Evolutionary conservation across 2,888 invertebrate species (phyloP).

Genomic region (Dryobotodes eremita): DNA sequence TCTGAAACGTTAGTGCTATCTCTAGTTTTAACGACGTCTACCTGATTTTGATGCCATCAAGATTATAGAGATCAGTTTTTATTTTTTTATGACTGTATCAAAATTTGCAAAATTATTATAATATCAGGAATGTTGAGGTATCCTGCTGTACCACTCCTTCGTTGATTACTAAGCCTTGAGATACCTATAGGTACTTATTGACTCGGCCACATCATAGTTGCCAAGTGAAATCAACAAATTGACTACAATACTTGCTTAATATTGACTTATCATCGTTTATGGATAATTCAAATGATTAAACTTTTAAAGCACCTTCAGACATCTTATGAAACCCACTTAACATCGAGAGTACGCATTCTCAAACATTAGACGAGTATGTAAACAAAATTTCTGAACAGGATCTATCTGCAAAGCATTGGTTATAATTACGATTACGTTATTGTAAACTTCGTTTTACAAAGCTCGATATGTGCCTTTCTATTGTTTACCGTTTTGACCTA

Average conservation of each 20-base stretch:
- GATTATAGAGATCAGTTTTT: slow-evolving; percentile 2
- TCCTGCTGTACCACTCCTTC: slow-evolving; percentile 12
- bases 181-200: slow-evolving; percentile 15
- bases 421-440: slow-evolving; percentile 41
- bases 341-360: slow-evolving; percentile 50
- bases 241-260: slow-evolving; percentile 32
- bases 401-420: slow-evolving; percentile 35
- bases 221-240: slow-evolving; percentile 34
- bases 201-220: background rate
- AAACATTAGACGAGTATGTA: slow-evolving; percentile 35
- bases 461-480: slow-evolving; percentile 32
- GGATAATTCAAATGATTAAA: slow-evolving; percentile 45
- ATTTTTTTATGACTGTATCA: background rate
- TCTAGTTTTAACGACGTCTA: slow-evolving; percentile 36
- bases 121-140: background rate
- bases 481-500: slow-evolving; percentile 50
- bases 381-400: slow-evolving; percentile 33
- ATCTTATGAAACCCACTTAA: slow-evolving; percentile 56
- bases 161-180: slow-evolving; percentile 18
- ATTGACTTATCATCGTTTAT: slow-evolving; percentile 27
- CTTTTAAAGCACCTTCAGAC: slow-evolving; percentile 36
- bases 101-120: background rate
- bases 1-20: slow-evolving; percentile 54
- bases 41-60: slow-evolving; percentile 25
- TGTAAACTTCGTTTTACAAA: slow-evolving; percentile 21